A percentile compares a stretch with the other conserved stretches of the same genome.
These are phyloP conservation scores for Paralichthys olivaceus DNA, from an alignment of 2,113 vertebrate genomes.

Conservation along the genomic window DNA sequence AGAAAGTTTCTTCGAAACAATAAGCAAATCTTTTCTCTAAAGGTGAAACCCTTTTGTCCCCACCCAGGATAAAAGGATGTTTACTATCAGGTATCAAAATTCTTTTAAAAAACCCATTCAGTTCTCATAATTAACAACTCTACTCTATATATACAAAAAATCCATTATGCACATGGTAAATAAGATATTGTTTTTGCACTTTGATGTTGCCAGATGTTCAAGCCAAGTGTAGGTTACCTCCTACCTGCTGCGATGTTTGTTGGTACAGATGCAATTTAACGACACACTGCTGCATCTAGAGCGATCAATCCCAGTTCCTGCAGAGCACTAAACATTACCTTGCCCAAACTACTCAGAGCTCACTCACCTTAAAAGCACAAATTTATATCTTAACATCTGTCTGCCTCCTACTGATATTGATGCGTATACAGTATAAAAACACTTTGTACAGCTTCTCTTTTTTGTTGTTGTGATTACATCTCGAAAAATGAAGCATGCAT, in stretches of 20 bases:
- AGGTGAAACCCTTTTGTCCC: background rate
- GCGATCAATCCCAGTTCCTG: slow-evolving; percentile 19
- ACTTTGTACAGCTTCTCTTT: slow-evolving; percentile 29
- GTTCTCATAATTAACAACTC: too few relatives aligned
- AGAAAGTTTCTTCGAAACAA: background rate
- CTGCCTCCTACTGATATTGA: slow-evolving; percentile 25
- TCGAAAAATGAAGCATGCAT: slow-evolving; percentile 30
- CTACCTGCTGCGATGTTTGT: slow-evolving; percentile 2
- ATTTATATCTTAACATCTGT: slow-evolving; percentile 34
- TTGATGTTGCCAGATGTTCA: background rate
- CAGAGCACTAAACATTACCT: slow-evolving; percentile 21
- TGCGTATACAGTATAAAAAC: slow-evolving; percentile 26
- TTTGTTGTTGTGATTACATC: slow-evolving; percentile 28
- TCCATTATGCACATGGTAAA: background rate
- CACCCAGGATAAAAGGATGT: background rate
- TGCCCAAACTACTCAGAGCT: slow-evolving; percentile 13
- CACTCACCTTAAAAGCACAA: slow-evolving; percentile 31
- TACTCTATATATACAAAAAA: background rate
- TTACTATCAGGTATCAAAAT: too few relatives aligned
- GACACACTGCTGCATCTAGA: slow-evolving; percentile 7
- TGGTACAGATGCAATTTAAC: slow-evolving; percentile 7
- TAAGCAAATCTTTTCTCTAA: background rate
- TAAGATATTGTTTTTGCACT: background rate
- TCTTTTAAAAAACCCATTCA: too few relatives aligned
- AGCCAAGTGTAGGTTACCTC: background rate